Evolutionary conservation across 2,888 invertebrate species (phyloP).

Genomic region (Sinodicranocentrus sp.): DNA sequence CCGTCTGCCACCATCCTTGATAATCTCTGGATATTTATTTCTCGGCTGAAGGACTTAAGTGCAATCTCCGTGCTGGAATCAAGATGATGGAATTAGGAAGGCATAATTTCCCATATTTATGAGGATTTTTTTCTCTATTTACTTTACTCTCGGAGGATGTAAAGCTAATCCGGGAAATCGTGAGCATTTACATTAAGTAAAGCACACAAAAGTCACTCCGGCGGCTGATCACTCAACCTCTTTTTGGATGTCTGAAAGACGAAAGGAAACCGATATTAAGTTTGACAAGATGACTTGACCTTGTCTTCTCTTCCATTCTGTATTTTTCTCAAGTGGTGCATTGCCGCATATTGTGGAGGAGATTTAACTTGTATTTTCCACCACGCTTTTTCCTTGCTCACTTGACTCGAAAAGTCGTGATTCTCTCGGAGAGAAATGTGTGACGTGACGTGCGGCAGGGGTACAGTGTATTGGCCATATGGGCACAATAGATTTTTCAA

Average conservation of each 20-base stretch:
- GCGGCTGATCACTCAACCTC: too few relatives aligned
- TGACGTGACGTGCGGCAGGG: too few relatives aligned
- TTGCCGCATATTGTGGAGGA: constrained; percentile 14
- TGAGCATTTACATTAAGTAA: constrained; percentile 48
- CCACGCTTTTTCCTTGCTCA: background rate
- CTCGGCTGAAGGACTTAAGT: too few relatives aligned
- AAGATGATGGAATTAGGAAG: constrained; percentile 50
- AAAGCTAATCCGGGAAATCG: constrained; percentile 61
- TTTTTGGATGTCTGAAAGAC: constrained; percentile 28
- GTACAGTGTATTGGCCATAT: constrained; percentile 51
- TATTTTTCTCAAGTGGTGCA: constrained; percentile 30
- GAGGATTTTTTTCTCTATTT: constrained; percentile 38
- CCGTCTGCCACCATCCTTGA: constrained; percentile 51
- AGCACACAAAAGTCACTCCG: constrained; percentile 33
- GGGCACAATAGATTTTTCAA: constrained; percentile 37
- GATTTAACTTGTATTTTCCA: background rate
- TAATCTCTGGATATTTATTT: too few relatives aligned
- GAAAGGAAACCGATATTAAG: constrained; percentile 66
- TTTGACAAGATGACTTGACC: constrained; percentile 71
- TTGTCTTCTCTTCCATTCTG: constrained; percentile 64
- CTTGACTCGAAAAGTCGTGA: constrained; percentile 54
- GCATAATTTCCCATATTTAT: constrained; percentile 35
- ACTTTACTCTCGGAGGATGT: constrained; percentile 59
- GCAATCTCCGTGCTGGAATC: constrained; percentile 56
- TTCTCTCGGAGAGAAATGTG: constrained; percentile 19